Percentiles rank a stretch among this genome's conserved stretches.
These are phyloP conservation scores for Eudemis profundana DNA, from an alignment of 2,888 invertebrate genomes.

Conservation along the genomic window DNA sequence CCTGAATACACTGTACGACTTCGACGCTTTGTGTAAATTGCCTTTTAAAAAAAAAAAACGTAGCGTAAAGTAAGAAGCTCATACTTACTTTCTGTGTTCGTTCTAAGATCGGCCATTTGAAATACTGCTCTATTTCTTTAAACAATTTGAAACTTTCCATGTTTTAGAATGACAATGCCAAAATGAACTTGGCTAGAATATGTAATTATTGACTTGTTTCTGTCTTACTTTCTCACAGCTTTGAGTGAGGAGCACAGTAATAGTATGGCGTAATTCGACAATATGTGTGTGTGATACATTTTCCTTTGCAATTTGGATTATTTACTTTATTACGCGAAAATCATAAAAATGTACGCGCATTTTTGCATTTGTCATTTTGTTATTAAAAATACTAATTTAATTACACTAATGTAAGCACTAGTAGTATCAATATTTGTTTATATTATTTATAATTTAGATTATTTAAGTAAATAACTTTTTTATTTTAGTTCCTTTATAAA, in stretches of 20 bases:
- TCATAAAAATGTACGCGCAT: slow-evolving; percentile 30
- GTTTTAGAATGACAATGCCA: too few species aligned
- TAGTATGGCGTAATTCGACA: slow-evolving; percentile 13
- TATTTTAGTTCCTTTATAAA: slow-evolving; percentile 67
- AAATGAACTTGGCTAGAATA: background rate
- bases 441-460: slow-evolving; percentile 48
- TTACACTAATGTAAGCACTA: slow-evolving; percentile 28
- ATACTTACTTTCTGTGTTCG: too few species aligned
- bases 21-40: too few species aligned
- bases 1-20: too few species aligned
- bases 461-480: slow-evolving; percentile 47
- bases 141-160: too few species aligned
- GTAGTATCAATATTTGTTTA: slow-evolving; percentile 33
- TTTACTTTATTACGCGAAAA: slow-evolving; percentile 5
- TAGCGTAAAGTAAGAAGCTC: too few species aligned
- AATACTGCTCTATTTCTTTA: too few species aligned
- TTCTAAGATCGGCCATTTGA: too few species aligned
- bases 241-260: slow-evolving; percentile 9
- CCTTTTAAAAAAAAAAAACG: too few species aligned
- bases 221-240: slow-evolving; percentile 14
- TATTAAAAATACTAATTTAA: slow-evolving; percentile 31
- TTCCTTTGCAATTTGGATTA: background rate
- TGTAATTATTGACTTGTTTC: background rate
- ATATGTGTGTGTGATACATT: slow-evolving; percentile 20
- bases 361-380: slow-evolving; percentile 36